These are phyloP conservation scores for Rousettus madagascariensis DNA, from an alignment of 2,797 vertebrate genomes.

Conservation along the genomic window DNA sequence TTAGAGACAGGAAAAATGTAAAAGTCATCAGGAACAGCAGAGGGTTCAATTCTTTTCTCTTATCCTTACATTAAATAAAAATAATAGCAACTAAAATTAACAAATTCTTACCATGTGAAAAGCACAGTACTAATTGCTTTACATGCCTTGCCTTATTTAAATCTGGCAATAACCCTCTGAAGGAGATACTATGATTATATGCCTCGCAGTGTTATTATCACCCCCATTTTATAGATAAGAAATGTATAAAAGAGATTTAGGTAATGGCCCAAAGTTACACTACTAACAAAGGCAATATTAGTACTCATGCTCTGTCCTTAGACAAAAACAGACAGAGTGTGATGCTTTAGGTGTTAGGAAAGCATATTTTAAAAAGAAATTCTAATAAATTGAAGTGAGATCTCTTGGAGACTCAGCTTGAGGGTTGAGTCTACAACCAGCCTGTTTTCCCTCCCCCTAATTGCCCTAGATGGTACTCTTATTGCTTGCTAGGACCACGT, in stretches of 20 bases:
- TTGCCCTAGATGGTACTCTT: background rate
- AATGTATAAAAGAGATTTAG: conserved; percentile 51
- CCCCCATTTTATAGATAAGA: conserved; percentile 60
- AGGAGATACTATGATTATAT: background rate
- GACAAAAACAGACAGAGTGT: background rate
- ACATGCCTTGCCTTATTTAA: background rate
- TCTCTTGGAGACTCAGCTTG: background rate
- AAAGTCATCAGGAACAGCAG: background rate
- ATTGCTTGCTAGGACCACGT: background rate
- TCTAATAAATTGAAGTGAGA: background rate
- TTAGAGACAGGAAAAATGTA: background rate
- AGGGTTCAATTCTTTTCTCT: background rate
- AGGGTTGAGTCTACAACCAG: background rate
- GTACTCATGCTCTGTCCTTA: conserved; percentile 37
- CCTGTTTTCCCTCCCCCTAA: background rate
- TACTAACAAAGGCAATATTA: background rate
- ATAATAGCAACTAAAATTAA: background rate
- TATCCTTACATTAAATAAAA: background rate
- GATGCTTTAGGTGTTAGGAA: background rate
- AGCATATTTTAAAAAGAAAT: background rate
- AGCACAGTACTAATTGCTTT: background rate
- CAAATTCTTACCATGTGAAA: background rate
- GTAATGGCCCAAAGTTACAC: conserved; percentile 37
- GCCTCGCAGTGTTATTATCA: background rate
- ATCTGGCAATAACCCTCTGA: background rate